Conservation (phyloP, 2,113 vertebrate genomes). For the Podocnemis expansa region DNA sequence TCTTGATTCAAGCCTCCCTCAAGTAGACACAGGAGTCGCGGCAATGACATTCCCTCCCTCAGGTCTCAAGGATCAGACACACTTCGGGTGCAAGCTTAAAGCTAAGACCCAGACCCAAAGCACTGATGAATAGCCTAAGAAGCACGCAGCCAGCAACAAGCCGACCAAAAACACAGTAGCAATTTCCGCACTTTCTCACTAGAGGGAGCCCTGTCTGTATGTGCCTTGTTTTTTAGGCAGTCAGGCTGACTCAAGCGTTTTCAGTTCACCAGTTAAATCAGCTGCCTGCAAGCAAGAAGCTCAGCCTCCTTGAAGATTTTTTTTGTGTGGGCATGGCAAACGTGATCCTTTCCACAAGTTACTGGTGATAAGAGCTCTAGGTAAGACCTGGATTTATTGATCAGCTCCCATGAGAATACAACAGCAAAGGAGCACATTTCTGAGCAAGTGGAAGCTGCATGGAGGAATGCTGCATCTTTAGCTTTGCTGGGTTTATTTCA, state of each 20-base stretch:
- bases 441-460: rapidly evolving
- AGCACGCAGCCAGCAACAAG: not conserved
- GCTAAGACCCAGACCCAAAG: rapidly evolving
- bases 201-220: not conserved
- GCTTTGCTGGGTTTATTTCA: not conserved
- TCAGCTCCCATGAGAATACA: not conserved
- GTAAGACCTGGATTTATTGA: rapidly evolving
- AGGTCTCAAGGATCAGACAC: not conserved
- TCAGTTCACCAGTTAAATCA: not conserved
- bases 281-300: not conserved
- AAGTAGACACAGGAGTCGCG: not conserved
- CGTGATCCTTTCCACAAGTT: not conserved
- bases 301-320: not conserved
- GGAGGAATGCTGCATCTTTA: not conserved
- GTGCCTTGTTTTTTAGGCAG: not conserved
- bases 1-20: not conserved
- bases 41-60: not conserved
- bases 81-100: rapidly evolving
- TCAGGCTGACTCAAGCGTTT: no score
- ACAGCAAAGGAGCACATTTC: not conserved
- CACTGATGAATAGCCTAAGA: rapidly evolving
- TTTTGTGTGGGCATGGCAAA: not conserved
- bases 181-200: not conserved
- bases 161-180: not conserved
- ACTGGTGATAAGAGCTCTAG: rapidly evolving